Percentiles rank a stretch among this genome's conserved stretches.
Conservation (phyloP, 2,797 vertebrate genomes). For the Xenops minutus region DNA sequence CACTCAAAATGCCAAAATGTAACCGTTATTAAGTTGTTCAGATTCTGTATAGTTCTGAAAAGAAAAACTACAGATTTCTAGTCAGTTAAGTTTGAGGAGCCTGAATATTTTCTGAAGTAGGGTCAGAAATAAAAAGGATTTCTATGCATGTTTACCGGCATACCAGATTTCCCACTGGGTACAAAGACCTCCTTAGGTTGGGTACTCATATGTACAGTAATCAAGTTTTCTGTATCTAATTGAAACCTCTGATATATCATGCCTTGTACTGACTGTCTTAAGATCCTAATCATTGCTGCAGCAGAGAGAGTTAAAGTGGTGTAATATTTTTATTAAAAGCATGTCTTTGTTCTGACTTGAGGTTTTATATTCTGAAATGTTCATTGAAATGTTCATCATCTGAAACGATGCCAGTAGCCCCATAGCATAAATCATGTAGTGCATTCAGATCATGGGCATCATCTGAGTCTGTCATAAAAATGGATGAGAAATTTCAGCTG, state of each 20-base stretch:
- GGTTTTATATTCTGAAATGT: not conserved
- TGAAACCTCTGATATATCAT: not conserved
- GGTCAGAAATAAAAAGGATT: not conserved
- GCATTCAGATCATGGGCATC: not conserved
- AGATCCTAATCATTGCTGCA: not conserved
- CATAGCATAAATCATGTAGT: fast-evolving
- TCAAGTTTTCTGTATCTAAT: not conserved
- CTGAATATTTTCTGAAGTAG: not conserved
- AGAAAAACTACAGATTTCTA: not conserved
- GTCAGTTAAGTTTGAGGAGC: not conserved
- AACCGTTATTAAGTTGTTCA: not conserved
- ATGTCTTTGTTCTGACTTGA: not conserved
- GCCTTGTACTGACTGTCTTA: not conserved
- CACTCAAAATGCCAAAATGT: not conserved
- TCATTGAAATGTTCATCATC: not conserved
- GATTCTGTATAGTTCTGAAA: not conserved
- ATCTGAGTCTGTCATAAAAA: not conserved
- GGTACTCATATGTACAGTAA: fast-evolving
- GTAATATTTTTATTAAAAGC: not conserved
- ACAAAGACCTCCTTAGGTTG: not conserved
- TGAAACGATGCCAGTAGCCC: not conserved
- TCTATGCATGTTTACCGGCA: not conserved
- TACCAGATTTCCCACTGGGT: not conserved
- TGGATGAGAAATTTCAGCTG: not conserved
- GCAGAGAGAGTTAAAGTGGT: not conserved